phyloP scores from a whole-genome alignment of 2,113 vertebrate genomes.

The Planiliza haematocheilus region DNA sequence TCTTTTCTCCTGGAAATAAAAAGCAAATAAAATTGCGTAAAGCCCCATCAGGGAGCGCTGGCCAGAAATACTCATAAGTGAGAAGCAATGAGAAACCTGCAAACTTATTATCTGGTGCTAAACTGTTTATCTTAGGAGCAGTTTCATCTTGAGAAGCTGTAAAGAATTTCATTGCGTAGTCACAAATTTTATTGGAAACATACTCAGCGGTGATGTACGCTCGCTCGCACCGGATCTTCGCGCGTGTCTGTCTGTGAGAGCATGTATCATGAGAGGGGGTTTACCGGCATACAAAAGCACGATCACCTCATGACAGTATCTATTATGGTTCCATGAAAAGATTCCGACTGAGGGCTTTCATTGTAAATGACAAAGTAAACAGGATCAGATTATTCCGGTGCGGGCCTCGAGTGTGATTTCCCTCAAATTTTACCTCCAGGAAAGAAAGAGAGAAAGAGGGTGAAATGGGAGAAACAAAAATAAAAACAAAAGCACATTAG shows the following conservation, averaged over 20 bases:
- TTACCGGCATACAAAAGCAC: slow-evolving; percentile 46
- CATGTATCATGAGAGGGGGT: slow-evolving; percentile 9
- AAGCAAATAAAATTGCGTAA: slow-evolving; percentile 61
- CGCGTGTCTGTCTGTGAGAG: slow-evolving; percentile 9
- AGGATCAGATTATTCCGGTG: slow-evolving; percentile 65
- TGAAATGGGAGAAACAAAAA: slow-evolving; percentile 9
- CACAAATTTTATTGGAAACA: slow-evolving; percentile 53
- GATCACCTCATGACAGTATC: slow-evolving; percentile 55
- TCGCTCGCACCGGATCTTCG: slow-evolving; percentile 7
- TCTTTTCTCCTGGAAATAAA: slow-evolving; percentile 61
- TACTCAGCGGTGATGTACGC: slow-evolving; percentile 7
- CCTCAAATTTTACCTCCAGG: slow-evolving; percentile 66
- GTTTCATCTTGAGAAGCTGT: slow-evolving; percentile 49
- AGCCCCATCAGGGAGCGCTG: slow-evolving; percentile 43
- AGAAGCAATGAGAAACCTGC: slow-evolving; percentile 41
- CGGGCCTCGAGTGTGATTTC: slow-evolving; percentile 57
- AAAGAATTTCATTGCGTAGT: slow-evolving; percentile 57
- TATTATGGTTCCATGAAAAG: slow-evolving; percentile 68
- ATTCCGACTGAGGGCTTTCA: slow-evolving; percentile 60
- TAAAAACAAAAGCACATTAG: slow-evolving; percentile 65
- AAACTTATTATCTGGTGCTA: slow-evolving; percentile 65
- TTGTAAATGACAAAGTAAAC: slow-evolving; percentile 73
- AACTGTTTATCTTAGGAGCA: slow-evolving; percentile 60
- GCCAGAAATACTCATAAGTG: slow-evolving; percentile 28
- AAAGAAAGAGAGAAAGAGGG: slow-evolving; percentile 36